These are phyloP conservation scores for Arenicola marina DNA, from an alignment of 2,888 invertebrate genomes.

Conservation along the genomic window DNA sequence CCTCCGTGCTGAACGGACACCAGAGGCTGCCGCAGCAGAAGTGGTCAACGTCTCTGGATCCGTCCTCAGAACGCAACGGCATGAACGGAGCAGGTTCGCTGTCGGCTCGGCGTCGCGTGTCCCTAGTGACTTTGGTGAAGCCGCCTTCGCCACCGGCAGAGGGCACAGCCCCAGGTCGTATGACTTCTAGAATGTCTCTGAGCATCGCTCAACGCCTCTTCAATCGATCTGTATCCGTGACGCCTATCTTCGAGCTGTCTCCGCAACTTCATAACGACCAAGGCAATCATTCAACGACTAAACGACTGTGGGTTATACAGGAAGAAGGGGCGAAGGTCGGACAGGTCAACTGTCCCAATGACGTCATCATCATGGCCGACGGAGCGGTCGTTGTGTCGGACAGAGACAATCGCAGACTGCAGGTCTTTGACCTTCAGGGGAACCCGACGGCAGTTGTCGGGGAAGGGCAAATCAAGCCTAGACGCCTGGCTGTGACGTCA, in stretches of 20 bases:
- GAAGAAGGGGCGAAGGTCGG: slow-evolving; percentile 10
- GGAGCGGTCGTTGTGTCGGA: slow-evolving; percentile 46
- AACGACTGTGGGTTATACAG: slow-evolving; percentile 16
- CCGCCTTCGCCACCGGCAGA: background rate
- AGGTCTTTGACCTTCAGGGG: slow-evolving; percentile 36
- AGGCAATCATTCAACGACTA: too few species aligned
- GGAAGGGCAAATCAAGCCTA: slow-evolving; percentile 41
- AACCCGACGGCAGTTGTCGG: slow-evolving; percentile 33
- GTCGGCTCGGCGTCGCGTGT: background rate
- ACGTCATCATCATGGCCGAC: slow-evolving; percentile 39
- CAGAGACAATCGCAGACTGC: slow-evolving; percentile 48
- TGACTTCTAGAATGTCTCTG: too few species aligned
- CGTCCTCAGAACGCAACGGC: background rate
- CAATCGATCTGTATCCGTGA: background rate
- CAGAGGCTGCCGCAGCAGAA: background rate
- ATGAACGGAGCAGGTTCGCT: background rate
- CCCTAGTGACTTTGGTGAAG: background rate
- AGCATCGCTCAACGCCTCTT: background rate
- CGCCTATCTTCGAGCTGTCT: background rate
- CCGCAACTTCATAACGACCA: too few species aligned
- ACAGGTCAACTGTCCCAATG: slow-evolving; percentile 44
- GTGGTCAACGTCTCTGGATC: background rate
- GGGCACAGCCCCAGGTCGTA: too few species aligned
- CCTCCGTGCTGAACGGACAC: background rate
- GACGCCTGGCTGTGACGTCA: slow-evolving; percentile 42